Evolutionary conservation across 2,113 vertebrate genomes (phyloP).

Genomic region (chimpanzee (Pan troglodytes)): DNA sequence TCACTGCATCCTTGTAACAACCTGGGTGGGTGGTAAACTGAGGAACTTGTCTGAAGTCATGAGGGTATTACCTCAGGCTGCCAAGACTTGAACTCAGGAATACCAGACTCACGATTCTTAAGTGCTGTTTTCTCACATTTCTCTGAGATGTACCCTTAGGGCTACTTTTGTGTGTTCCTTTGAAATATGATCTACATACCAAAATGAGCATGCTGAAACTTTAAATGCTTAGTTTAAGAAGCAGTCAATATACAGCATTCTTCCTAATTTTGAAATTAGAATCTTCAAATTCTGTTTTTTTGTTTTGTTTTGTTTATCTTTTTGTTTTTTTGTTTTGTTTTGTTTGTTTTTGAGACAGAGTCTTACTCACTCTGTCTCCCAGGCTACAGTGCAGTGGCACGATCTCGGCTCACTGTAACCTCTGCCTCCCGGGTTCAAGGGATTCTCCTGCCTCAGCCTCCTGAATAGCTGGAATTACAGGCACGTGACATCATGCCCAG

Average conservation of each 20-base stretch:
- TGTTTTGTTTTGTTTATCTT: too few relatives aligned
- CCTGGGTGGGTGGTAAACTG: too few relatives aligned
- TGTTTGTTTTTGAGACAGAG: too few relatives aligned
- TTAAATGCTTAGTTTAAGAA: not conserved
- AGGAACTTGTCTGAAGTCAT: not conserved
- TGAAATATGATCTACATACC: not conserved
- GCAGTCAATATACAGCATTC: not conserved
- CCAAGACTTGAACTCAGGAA: not conserved
- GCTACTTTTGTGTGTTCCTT: not conserved
- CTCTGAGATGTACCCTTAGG: not conserved
- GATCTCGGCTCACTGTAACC: too few relatives aligned
- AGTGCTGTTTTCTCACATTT: not conserved
- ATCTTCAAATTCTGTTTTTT: not conserved
- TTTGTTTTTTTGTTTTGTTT: too few relatives aligned
- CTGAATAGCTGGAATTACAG: too few relatives aligned
- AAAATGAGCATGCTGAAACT: not conserved
- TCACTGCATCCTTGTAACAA: not conserved
- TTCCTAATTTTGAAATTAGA: not conserved
- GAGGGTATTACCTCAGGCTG: not conserved
- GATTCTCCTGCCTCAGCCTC: too few relatives aligned
- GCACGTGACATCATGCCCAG: rapidly evolving
- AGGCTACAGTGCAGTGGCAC: too few relatives aligned
- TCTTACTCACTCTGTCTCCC: too few relatives aligned
- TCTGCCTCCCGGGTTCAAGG: too few relatives aligned
- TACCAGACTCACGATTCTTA: not conserved